Conservation (phyloP, 2,888 invertebrate species). For the Tetrapedia diversipes region DNA sequence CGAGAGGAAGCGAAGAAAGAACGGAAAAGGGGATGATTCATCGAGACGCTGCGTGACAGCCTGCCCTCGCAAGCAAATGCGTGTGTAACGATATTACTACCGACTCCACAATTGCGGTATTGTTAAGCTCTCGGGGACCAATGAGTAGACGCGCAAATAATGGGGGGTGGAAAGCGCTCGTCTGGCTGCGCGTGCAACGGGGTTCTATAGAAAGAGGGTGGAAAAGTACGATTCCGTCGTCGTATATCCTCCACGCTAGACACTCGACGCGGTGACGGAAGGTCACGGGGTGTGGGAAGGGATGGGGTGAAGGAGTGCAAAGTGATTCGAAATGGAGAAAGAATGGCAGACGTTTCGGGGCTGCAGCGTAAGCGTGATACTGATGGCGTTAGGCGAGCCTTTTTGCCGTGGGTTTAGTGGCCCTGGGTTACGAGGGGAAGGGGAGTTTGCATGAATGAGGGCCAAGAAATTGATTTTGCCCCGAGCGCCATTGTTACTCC, state of each 20-base stretch:
- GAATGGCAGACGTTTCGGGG: slow-evolving; percentile 52
- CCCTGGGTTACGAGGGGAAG: not conserved
- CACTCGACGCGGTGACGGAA: slow-evolving; percentile 50
- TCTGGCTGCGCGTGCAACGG: slow-evolving; percentile 21
- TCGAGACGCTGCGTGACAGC: slow-evolving; percentile 43
- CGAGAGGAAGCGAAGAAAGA: not conserved
- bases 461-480: slow-evolving; percentile 33
- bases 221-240: slow-evolving; percentile 48
- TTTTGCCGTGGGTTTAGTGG: slow-evolving; percentile 37
- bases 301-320: too few relatives aligned
- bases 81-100: slow-evolving; percentile 61
- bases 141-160: slow-evolving; percentile 63
- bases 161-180: slow-evolving; percentile 40
- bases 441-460: slow-evolving; percentile 42
- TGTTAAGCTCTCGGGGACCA: slow-evolving; percentile 52
- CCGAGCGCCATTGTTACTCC: slow-evolving; percentile 1
- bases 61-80: slow-evolving; percentile 45
- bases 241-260: slow-evolving; percentile 45
- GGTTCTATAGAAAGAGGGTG: slow-evolving; percentile 34
- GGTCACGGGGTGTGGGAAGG: slow-evolving; percentile 44
- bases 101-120: slow-evolving; percentile 65
- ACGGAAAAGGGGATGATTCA: slow-evolving; percentile 61
- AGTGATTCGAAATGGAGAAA: slow-evolving; percentile 62
- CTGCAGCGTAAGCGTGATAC: slow-evolving; percentile 26
- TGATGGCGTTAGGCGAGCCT: slow-evolving; percentile 44